phyloP scores from a whole-genome alignment of 2,888 invertebrate species.

The Hyppa rectilinea region DNA sequence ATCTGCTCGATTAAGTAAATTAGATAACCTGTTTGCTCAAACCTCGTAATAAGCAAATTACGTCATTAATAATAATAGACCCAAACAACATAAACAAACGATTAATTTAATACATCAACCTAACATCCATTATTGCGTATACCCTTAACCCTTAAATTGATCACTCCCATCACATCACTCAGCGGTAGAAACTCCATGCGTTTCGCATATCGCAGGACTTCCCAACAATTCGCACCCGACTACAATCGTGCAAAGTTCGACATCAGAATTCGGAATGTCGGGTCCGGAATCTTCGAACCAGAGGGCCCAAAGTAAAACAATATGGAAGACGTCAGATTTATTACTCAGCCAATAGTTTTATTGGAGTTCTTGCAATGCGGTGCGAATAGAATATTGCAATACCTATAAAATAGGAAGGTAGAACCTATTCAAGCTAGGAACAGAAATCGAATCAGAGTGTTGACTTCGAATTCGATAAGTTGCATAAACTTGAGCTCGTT shows the following conservation, averaged over 20 bases:
- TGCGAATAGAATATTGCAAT: too few species aligned
- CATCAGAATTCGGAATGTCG: slow-evolving; percentile 64
- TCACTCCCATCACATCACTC: slow-evolving; percentile 50
- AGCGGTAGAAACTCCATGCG: slow-evolving; percentile 57
- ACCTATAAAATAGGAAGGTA: slow-evolving; percentile 49
- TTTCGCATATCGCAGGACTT: slow-evolving; percentile 57
- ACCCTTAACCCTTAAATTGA: slow-evolving; percentile 45
- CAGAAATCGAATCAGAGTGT: slow-evolving; percentile 64
- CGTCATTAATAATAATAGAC: slow-evolving; percentile 37
- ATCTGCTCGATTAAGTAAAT: not conserved
- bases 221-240: slow-evolving; percentile 61
- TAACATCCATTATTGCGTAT: slow-evolving; percentile 44
- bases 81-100: slow-evolving; percentile 32
- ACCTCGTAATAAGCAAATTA: slow-evolving; percentile 19
- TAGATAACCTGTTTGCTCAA: not conserved
- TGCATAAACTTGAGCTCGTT: slow-evolving; percentile 71
- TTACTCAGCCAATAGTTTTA: slow-evolving; percentile 71
- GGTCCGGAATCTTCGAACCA: slow-evolving; percentile 55
- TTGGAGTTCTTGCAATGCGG: slow-evolving; percentile 69
- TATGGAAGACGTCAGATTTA: slow-evolving; percentile 68
- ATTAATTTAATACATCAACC: slow-evolving; percentile 60
- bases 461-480: slow-evolving; percentile 68
- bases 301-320: slow-evolving; percentile 66
- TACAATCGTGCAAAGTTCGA: slow-evolving; percentile 61
- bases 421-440: slow-evolving; percentile 47